Conservation (phyloP, 2,797 vertebrate species). For the Labeo calbasu region DNA sequence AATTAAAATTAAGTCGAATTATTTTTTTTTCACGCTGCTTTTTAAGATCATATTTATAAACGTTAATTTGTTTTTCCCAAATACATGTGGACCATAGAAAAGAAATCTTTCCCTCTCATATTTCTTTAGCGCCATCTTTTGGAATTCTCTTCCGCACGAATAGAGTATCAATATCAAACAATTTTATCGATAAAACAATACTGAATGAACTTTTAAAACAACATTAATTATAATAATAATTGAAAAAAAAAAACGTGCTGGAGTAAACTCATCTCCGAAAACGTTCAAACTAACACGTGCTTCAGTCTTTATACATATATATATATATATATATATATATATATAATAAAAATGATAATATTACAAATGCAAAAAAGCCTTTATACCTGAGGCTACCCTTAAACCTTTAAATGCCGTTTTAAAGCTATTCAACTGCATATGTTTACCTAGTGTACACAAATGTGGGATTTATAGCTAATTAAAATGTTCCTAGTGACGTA, state of each 20-base stretch:
- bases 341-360: neutral
- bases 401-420: neutral
- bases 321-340: no score
- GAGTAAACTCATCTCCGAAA: neutral
- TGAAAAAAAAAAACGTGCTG: neutral
- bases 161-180: neutral
- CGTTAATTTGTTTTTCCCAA: neutral
- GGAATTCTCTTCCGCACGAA: conserved; percentile 29
- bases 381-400: neutral
- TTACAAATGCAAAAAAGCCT: neutral
- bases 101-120: neutral
- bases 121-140: conserved; percentile 65
- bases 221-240: neutral
- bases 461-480: neutral
- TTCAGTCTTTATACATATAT: neutral
- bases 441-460: conserved; percentile 9
- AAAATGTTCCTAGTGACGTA: neutral
- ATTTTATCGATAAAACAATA: neutral
- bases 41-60: neutral
- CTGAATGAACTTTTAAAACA: neutral
- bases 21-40: neutral
- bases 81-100: neutral
- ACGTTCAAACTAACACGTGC: neutral
- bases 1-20: neutral
- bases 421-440: neutral